phyloP scores from a whole-genome alignment of 2,113 vertebrate species.

The Arenaria interpres region DNA sequence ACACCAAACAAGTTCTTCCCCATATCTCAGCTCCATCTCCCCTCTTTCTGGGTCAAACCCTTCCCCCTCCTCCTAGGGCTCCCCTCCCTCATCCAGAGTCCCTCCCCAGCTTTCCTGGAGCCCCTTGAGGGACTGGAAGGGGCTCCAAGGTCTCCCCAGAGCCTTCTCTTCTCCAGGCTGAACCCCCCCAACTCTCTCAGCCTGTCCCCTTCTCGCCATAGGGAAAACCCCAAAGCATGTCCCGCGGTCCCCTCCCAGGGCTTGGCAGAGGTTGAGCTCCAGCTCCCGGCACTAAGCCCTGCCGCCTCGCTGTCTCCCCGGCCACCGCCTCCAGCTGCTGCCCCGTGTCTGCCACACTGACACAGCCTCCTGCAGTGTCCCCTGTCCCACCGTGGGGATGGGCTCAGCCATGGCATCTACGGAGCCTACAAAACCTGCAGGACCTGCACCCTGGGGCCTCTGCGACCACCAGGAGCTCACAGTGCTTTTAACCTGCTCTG shows the following conservation, averaged over 20 bases:
- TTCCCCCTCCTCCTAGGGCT: not conserved
- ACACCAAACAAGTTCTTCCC: no score
- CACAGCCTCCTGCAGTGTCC: no score
- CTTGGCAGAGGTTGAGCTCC: not conserved
- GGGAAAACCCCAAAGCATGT: not conserved
- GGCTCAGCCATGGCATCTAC: not conserved
- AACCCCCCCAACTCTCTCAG: not conserved
- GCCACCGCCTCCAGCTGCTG: not conserved
- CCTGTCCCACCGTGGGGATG: accelerated
- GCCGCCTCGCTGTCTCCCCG: not conserved
- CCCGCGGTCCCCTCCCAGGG: accelerated
- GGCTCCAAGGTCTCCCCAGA: not conserved
- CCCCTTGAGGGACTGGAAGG: not conserved
- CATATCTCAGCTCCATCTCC: not conserved
- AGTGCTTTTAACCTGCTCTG: not conserved
- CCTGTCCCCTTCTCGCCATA: not conserved
- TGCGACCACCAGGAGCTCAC: not conserved
- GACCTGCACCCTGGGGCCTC: accelerated
- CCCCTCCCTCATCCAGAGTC: not conserved
- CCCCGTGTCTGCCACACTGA: accelerated
- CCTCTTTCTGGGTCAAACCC: not conserved
- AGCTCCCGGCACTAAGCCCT: not conserved
- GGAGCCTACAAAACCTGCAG: not conserved
- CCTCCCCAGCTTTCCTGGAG: not conserved
- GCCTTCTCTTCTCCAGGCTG: not conserved